These are phyloP conservation scores for Cebuella pygmaea DNA, from an alignment of 2,797 vertebrate genomes.

Conservation along the genomic window DNA sequence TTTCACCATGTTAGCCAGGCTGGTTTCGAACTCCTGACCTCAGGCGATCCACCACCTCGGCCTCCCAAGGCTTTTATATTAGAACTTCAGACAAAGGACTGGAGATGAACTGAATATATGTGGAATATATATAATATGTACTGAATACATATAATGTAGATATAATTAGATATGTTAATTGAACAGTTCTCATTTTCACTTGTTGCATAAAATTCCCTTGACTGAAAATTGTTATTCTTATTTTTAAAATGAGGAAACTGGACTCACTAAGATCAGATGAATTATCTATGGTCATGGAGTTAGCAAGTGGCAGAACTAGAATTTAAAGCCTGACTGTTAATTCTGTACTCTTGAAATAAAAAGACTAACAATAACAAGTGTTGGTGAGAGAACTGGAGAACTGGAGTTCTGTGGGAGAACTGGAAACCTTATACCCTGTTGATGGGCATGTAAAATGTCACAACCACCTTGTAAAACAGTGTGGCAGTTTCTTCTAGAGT, in stretches of 20 bases:
- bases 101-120: background rate
- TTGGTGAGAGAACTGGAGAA: background rate
- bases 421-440: background rate
- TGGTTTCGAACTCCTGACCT: too few relatives aligned
- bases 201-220: background rate
- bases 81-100: background rate
- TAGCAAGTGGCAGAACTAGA: background rate
- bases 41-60: too few relatives aligned
- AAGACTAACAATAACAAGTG: background rate
- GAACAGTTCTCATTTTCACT: background rate
- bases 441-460: background rate
- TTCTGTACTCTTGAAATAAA: background rate
- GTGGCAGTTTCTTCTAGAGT: background rate
- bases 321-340: background rate
- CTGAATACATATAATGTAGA: background rate
- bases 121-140: background rate
- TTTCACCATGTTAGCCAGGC: too few relatives aligned
- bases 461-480: background rate
- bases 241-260: background rate
- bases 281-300: background rate
- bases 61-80: background rate
- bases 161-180: background rate
- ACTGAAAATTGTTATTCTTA: background rate
- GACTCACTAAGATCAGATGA: background rate
- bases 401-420: background rate